Conservation (phyloP, 2,113 vertebrate species). For the Poeciliopsis occidentalis region DNA sequence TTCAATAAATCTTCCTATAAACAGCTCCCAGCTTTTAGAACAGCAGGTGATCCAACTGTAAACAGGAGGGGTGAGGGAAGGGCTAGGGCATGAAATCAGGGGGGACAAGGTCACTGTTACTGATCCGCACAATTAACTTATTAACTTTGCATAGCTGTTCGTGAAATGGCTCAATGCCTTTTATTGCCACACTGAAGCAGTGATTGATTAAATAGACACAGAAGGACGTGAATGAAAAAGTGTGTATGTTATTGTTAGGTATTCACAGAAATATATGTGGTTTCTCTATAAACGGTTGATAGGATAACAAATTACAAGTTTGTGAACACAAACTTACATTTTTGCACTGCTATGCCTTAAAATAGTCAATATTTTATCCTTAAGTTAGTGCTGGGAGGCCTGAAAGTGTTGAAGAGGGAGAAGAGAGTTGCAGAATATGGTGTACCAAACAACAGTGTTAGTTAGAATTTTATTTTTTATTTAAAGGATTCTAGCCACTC, state of each 20-base stretch:
- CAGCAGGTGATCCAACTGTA: background rate
- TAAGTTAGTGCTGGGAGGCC: background rate
- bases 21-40: background rate
- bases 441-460: background rate
- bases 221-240: background rate
- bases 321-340: no score
- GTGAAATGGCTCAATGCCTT: conserved; percentile 3
- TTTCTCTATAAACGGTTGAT: background rate
- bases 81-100: conserved; percentile 18
- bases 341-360: background rate
- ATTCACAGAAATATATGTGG: background rate
- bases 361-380: background rate
- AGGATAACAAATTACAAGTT: no score
- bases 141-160: background rate
- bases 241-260: background rate
- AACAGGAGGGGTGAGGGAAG: conserved; percentile 20
- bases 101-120: conserved; percentile 64
- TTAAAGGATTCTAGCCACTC: no score
- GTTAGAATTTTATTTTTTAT: background rate
- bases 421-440: no score
- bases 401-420: background rate
- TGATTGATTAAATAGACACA: background rate
- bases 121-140: background rate
- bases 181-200: background rate
- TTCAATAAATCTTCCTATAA: background rate